Percentiles rank a stretch among this genome's conserved stretches.
Conservation (phyloP, 2,888 invertebrate genomes). For the Cerastis leucographa region DNA sequence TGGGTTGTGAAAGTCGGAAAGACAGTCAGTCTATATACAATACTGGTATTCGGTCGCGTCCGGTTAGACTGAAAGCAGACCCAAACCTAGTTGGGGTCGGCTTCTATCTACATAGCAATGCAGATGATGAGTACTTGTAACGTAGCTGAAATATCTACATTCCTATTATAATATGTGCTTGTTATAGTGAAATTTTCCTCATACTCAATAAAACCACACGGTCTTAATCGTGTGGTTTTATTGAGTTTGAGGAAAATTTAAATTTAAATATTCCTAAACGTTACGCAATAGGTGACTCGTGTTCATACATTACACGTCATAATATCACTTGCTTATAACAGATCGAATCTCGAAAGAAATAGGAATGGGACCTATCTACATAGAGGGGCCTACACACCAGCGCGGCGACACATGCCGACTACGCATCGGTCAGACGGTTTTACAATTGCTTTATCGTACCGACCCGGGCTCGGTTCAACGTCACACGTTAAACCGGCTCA, state of each 20-base stretch:
- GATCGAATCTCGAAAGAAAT: background rate
- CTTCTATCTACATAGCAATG: too few species aligned
- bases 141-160: background rate
- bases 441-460: conserved; percentile 14
- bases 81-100: too few species aligned
- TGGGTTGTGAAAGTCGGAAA: too few species aligned
- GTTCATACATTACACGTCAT: background rate
- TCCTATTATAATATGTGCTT: background rate
- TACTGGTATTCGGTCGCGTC: too few species aligned
- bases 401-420: background rate
- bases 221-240: background rate
- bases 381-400: background rate
- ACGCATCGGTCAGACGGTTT: background rate
- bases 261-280: background rate
- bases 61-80: too few species aligned
- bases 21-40: too few species aligned
- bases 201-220: background rate
- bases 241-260: background rate
- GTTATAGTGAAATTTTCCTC: background rate
- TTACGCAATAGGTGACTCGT: background rate
- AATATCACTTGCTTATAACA: background rate
- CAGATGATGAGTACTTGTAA: background rate
- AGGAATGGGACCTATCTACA: background rate
- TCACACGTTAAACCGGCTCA: conserved; percentile 2
- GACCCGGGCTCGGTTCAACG: conserved; percentile 5